These are phyloP conservation scores for Archegozetes longisetosus DNA, from an alignment of 1,140 invertebrate species.

Conservation along the genomic window DNA sequence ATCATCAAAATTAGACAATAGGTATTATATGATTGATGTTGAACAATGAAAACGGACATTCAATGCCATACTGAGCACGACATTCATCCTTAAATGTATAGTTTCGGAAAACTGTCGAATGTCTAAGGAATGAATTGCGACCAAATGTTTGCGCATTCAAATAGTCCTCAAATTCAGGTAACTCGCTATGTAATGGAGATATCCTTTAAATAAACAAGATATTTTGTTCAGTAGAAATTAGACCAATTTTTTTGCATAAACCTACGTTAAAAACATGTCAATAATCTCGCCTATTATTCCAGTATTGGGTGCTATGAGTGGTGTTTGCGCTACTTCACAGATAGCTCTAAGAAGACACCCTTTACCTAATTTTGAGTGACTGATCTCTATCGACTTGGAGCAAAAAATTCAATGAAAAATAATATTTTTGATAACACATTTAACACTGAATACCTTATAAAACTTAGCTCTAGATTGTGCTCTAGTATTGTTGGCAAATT, in stretches of 20 bases:
- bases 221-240: not conserved
- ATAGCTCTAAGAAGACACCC: constrained; percentile 62
- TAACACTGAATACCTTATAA: too few relatives aligned
- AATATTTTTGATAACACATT: too few relatives aligned
- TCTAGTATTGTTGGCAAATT: not conserved
- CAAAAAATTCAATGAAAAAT: too few relatives aligned
- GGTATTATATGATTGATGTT: not conserved
- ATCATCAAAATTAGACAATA: too few relatives aligned
- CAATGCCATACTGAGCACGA: not conserved
- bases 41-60: not conserved
- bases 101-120: not conserved
- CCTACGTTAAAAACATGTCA: constrained; percentile 23
- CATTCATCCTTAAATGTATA: not conserved
- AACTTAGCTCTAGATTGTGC: not conserved
- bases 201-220: not conserved
- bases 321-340: constrained; percentile 63
- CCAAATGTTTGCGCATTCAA: not conserved
- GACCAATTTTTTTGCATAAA: not conserved
- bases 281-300: constrained; percentile 23
- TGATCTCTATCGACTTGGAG: not conserved
- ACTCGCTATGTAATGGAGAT: not conserved
- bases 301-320: constrained; percentile 22
- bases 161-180: not conserved
- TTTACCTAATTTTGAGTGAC: constrained; percentile 36
- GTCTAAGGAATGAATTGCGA: not conserved